Conservation (phyloP, 64 coral and sea anemone species). For the Montipora efflorescens region DNA sequence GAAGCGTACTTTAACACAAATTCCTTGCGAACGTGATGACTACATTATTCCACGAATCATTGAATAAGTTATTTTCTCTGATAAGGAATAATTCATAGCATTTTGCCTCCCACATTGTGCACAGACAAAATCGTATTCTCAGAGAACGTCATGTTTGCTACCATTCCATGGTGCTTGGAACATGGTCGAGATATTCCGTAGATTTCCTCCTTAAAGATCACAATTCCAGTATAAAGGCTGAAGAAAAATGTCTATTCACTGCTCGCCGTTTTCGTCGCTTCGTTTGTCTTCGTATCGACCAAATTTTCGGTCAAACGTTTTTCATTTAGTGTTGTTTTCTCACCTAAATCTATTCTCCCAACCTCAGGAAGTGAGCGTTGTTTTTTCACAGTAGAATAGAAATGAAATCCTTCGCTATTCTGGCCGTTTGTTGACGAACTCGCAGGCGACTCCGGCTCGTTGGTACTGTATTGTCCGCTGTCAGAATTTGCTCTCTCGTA, state of each 20-base stretch:
- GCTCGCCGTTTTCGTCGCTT: background rate
- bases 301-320: background rate
- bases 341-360: background rate
- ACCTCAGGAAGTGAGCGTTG: slow-evolving; percentile 22
- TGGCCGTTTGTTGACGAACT: slow-evolving; percentile 50
- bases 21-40: background rate
- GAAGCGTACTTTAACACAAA: background rate
- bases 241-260: background rate
- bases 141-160: background rate
- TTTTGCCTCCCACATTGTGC: slow-evolving; percentile 5
- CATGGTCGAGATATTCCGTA: background rate
- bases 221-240: background rate
- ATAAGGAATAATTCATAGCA: background rate
- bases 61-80: background rate
- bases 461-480: background rate
- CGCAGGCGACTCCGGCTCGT: slow-evolving; percentile 3
- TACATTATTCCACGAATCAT: background rate
- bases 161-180: background rate
- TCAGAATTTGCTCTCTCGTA: slow-evolving; percentile 63
- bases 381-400: slow-evolving; percentile 31
- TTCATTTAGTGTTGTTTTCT: background rate
- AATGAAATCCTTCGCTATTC: slow-evolving; percentile 75
- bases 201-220: background rate
- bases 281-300: background rate
- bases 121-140: background rate